Evolutionary conservation across 2,888 invertebrate species (phyloP).

Genomic region (Sclerodermus sp.): DNA sequence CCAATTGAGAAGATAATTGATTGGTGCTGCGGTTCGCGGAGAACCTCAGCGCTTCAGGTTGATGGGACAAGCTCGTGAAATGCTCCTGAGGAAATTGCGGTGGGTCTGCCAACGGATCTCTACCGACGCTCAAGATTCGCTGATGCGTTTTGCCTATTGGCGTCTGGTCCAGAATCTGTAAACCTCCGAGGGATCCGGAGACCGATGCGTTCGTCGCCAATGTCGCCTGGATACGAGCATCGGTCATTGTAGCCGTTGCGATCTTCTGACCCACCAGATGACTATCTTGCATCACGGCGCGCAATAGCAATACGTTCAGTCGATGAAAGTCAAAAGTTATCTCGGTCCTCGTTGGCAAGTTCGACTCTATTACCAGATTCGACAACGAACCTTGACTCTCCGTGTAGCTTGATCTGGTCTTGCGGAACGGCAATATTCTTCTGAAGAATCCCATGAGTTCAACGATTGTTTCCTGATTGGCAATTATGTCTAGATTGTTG

Average conservation of each 20-base stretch:
- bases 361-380: slow-evolving; percentile 31
- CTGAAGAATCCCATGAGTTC: slow-evolving; percentile 88
- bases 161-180: slow-evolving; percentile 87
- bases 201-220: slow-evolving; percentile 67
- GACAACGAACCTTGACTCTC: slow-evolving; percentile 45
- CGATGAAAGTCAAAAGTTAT: slow-evolving; percentile 92
- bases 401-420: slow-evolving; percentile 27
- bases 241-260: slow-evolving; percentile 90
- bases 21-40: slow-evolving; percentile 52
- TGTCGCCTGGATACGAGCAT: slow-evolving; percentile 85
- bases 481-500: slow-evolving; percentile 92
- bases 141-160: slow-evolving; percentile 82
- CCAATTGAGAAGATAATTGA: slow-evolving; percentile 14
- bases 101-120: slow-evolving; percentile 68
- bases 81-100: slow-evolving; percentile 46
- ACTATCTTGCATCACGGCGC: slow-evolving; percentile 76
- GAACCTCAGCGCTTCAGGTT: slow-evolving; percentile 62
- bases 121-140: slow-evolving; percentile 82
- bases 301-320: slow-evolving; percentile 81
- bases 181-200: slow-evolving; percentile 87
- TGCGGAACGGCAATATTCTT: slow-evolving; percentile 64
- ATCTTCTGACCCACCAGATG: slow-evolving; percentile 80
- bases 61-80: slow-evolving; percentile 49
- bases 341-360: slow-evolving; percentile 66
- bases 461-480: slow-evolving; percentile 93